These are phyloP conservation scores for Rhinogobius similis DNA, from an alignment of 2,113 vertebrate genomes.

Conservation along the genomic window DNA sequence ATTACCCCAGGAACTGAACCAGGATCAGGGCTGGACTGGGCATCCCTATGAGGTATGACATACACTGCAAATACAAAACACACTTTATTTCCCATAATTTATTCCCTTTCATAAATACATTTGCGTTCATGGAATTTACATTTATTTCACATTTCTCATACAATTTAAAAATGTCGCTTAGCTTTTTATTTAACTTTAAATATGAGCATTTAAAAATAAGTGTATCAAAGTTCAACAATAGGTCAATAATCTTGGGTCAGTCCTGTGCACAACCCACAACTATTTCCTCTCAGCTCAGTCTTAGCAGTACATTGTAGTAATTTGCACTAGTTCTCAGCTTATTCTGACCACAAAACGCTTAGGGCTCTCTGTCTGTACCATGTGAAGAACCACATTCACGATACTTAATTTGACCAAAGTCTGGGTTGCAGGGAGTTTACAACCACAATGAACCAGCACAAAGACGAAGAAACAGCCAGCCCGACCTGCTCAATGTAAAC, in stretches of 20 bases:
- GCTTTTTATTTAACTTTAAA: too few relatives aligned
- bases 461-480: constrained; percentile 54
- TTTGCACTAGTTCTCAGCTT: neutral
- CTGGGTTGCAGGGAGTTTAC: constrained; percentile 61
- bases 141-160: too few relatives aligned
- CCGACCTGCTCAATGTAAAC: constrained; percentile 62
- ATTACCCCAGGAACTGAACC: constrained; percentile 65
- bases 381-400: neutral
- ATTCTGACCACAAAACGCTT: neutral
- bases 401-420: neutral
- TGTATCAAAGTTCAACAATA: neutral
- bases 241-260: neutral
- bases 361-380: neutral
- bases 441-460: constrained; percentile 44
- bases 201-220: neutral
- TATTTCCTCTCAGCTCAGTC: neutral
- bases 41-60: constrained; percentile 62
- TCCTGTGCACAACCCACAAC: constrained; percentile 5
- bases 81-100: too few relatives aligned
- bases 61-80: neutral
- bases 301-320: neutral
- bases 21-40: constrained; percentile 56
- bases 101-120: too few relatives aligned
- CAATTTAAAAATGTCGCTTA: too few relatives aligned
- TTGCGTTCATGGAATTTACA: too few relatives aligned